Evolutionary conservation across 2,113 vertebrate species (phyloP).

Genomic region (Podarcis cretensis): DNA sequence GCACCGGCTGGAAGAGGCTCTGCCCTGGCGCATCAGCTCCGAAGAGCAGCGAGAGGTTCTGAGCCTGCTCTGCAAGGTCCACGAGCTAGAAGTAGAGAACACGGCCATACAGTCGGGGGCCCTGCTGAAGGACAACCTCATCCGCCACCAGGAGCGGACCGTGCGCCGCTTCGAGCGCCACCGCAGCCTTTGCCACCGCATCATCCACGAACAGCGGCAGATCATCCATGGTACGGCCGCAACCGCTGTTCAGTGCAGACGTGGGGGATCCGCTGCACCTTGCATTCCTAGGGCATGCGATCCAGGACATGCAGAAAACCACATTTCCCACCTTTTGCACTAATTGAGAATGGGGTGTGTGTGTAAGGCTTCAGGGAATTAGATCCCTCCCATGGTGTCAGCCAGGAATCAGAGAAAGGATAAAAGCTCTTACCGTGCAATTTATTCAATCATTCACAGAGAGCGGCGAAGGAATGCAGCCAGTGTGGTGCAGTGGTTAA

Average conservation of each 20-base stretch:
- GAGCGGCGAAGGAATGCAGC: too few species aligned
- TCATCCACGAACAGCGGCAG: constrained; percentile 88
- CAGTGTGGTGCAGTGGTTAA: too few species aligned
- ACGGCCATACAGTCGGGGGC: constrained; percentile 82
- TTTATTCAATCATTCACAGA: too few species aligned
- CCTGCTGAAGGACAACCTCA: constrained; percentile 84
- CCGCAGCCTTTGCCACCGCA: constrained; percentile 84
- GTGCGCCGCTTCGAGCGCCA: constrained; percentile 83
- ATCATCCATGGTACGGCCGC: constrained; percentile 82
- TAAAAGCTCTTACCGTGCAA: too few species aligned
- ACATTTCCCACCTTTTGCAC: not conserved
- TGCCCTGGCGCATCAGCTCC: constrained; percentile 78
- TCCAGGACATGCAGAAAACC: not conserved
- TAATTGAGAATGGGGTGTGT: not conserved
- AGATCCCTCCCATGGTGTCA: too few species aligned
- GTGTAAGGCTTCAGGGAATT: too few species aligned
- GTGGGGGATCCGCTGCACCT: not conserved
- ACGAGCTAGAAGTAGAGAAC: constrained; percentile 86
- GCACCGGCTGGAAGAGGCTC: constrained; percentile 80
- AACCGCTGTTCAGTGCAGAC: not conserved
- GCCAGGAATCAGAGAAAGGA: too few species aligned
- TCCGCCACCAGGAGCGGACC: constrained; percentile 81
- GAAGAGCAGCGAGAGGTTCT: constrained; percentile 87
- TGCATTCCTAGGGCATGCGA: not conserved
- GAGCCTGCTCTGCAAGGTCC: constrained; percentile 86